Base-by-base conservation (phyloP, 23 tunicate genomes). In the Pegea sp. region DNA sequence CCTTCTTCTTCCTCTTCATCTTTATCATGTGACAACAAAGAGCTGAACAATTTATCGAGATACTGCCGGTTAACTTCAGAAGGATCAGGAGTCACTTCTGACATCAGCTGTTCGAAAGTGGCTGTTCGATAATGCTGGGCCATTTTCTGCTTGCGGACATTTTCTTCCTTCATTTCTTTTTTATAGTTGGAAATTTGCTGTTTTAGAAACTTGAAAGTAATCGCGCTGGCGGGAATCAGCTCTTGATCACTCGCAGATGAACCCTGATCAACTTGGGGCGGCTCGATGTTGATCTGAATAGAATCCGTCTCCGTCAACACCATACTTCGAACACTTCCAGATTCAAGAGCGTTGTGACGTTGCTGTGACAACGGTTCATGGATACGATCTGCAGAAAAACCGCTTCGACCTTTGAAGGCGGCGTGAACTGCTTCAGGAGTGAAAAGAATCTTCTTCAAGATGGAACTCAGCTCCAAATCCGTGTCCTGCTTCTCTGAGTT, bases 91-190 rank as follows among this genome's bases (percentile, higher is more conserved):
- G 66, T 69, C 79, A 74, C 64, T 68, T 84, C 95, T 26, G 95
- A 64, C 21, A 72, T 46, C 51, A 84, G 31, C 67, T 84, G 81
- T 52, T 84, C 95, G 59, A 84, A 84, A 3, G 84, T 68, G n/a
- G 60, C 72, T 21, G 64, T 57, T 54, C 30, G 62, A 43, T 73
- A 44, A 34, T 68, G 95, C 4, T 84, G 68, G 1, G 76, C 76
- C 2, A 57, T 64, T 31, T 73, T 68, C 28, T 42, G 29, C 20
- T 33, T 61, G 24, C 26, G 70, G 24, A 57, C 5, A 24, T 62
- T 52, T 30, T 72, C 79, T 49, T 43, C 52, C 42, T 56, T 52
- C 16, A 8, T 38, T 31, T 28, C 44, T 5, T 34, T 18, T 19
- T 64, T 31, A 22, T 29, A 21, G 60, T 29, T 26, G 31, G 57